A percentile compares a stretch with the other conserved stretches of the same genome.
Evolutionary conservation across 2,888 invertebrate species (phyloP).

Genomic region (Cecidostiba fungosa): DNA sequence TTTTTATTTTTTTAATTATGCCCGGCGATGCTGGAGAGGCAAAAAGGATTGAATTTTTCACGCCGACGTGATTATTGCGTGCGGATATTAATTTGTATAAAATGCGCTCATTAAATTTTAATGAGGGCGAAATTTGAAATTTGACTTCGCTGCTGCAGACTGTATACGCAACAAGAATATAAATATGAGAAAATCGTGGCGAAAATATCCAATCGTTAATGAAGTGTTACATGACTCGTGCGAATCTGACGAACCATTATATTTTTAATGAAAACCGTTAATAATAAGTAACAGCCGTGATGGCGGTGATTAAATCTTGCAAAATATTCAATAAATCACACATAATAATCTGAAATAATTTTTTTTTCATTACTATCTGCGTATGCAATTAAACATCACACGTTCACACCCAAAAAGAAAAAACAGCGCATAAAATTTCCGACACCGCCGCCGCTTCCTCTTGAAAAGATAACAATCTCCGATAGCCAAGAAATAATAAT

Average conservation of each 20-base stretch:
- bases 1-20: background rate
- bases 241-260: too few relatives aligned
- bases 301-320: background rate
- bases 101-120: background rate
- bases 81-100: background rate
- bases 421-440: too few relatives aligned
- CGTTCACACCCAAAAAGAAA: too few relatives aligned
- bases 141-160: background rate
- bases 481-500: slow-evolving; percentile 15
- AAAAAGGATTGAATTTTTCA: background rate
- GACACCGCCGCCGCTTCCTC: too few relatives aligned
- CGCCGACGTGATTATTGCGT: background rate
- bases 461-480: background rate
- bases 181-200: background rate
- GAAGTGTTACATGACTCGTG: too few relatives aligned
- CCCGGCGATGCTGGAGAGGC: background rate
- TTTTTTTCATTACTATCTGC: too few relatives aligned
- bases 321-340: too few relatives aligned
- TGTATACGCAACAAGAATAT: background rate
- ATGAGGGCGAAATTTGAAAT: background rate
- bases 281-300: too few relatives aligned
- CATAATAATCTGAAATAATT: too few relatives aligned
- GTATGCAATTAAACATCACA: too few relatives aligned
- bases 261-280: too few relatives aligned
- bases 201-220: background rate